Base-by-base conservation (phyloP, 1,140 invertebrate species). In the Drosophila sucinea region DNA sequence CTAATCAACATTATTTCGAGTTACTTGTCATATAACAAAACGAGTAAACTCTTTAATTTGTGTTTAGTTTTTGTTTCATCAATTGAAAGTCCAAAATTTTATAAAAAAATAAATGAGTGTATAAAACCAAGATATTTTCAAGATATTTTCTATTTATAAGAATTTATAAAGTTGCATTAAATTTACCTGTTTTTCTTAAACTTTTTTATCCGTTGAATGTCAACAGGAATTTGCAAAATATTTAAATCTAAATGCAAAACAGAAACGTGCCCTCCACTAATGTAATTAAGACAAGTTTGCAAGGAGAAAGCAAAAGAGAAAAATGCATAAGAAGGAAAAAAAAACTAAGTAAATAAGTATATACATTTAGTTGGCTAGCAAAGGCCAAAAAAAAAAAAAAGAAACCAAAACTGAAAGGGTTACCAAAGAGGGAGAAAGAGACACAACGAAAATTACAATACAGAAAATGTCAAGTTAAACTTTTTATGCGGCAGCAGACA, bases 231-330 rank as follows among this genome's bases (percentile, higher is more conserved):
- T 62, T 55, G 41, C 65, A 76, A 63, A 40, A 55, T 51, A 51
- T 17, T 62, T 6, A 67, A 70, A 70, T 70, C 62, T 54, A 80
- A 85, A 89, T 87, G 77, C 77, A 73, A 87, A 83, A 62, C 66
- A 67, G 68, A 62, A 67, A 32, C 56, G 60, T 55, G 17, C n/a
- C 25, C 56, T 84, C 84, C 67, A 60, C 51, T 74, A 83, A 87
- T 89, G 84, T 79, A 87, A 87, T 87, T 87, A 87, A 79, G 67
- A 56, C 35, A 38, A 73, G 83, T 87, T 84, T 89, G 83, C 76
- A 80, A 87, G 63, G 64, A 70, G 86, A 85, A 74, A 60, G 73
- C 29, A 70, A 55, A 62, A 62, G 69, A 60, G 73, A 58, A 54
- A 67, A 84, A 84, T 77, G 76, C 76, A 67, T 77, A 76, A 73